Evolutionary conservation across 2,888 invertebrate genomes (phyloP).

Genomic region (Pachliopta kotzebuea): DNA sequence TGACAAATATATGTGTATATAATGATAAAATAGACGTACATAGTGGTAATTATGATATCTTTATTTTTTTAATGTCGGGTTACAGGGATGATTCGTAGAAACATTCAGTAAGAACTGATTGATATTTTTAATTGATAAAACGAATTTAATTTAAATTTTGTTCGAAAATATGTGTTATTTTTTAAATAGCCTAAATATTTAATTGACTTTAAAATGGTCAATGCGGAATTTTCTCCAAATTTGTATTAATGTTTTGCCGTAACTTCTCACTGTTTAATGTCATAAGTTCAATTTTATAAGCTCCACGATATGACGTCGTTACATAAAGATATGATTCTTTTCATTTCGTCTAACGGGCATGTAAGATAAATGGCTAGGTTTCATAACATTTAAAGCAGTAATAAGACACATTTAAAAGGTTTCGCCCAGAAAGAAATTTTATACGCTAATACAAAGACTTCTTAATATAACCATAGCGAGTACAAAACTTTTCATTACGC

Average conservation of each 20-base stretch:
- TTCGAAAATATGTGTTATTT: constrained; percentile 42
- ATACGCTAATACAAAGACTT: constrained; percentile 17
- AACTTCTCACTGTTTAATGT: constrained; percentile 28
- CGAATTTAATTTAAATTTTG: not conserved
- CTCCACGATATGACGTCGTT: constrained; percentile 56
- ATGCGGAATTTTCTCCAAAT: constrained; percentile 35
- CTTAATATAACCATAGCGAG: constrained; percentile 23
- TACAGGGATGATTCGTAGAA: not conserved
- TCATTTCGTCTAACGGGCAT: constrained; percentile 9
- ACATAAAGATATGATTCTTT: constrained; percentile 46
- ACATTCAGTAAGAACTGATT: not conserved
- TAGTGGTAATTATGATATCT: constrained; percentile 10
- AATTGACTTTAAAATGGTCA: constrained; percentile 72
- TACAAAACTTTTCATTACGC: constrained; percentile 24
- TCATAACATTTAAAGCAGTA: constrained; percentile 29
- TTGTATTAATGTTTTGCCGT: constrained; percentile 45
- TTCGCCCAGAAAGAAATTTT: constrained; percentile 18
- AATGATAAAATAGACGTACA: constrained; percentile 14
- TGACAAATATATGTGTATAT: constrained; percentile 7
- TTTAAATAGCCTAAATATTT: constrained; percentile 53
- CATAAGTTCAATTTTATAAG: constrained; percentile 32
- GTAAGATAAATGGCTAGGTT: constrained; percentile 10
- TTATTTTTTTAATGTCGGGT: not conserved
- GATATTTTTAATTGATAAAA: not conserved
- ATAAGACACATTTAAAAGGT: constrained; percentile 25